These are phyloP conservation scores for Botia almorhae DNA, from an alignment of 2,797 vertebrate genomes.

Conservation along the genomic window DNA sequence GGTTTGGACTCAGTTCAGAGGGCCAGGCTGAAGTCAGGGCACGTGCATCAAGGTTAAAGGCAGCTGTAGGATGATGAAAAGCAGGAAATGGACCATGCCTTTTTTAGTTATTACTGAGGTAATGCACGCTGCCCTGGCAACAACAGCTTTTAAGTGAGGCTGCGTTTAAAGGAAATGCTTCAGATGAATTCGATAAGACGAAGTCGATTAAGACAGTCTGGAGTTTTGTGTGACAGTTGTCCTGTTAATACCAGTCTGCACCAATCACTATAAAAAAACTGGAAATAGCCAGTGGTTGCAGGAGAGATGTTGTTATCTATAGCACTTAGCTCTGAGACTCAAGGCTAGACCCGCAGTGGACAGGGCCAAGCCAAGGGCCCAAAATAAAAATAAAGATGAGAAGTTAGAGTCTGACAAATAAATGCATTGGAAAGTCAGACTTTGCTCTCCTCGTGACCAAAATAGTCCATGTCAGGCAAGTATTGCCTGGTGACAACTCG, in stretches of 20 bases:
- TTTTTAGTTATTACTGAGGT: constrained; percentile 53
- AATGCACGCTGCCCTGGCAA: constrained; percentile 51
- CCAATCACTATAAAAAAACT: neutral
- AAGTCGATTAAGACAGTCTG: neutral
- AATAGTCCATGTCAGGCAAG: constrained; percentile 28
- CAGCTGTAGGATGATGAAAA: constrained; percentile 54
- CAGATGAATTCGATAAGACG: constrained; percentile 4
- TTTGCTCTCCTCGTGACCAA: constrained; percentile 10
- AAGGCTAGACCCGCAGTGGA: constrained; percentile 20
- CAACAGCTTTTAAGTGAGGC: constrained; percentile 44
- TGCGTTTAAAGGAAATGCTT: constrained; percentile 21
- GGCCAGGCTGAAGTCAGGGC: constrained; percentile 39
- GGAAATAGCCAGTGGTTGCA: neutral
- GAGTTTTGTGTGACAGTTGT: neutral
- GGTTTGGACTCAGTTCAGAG: constrained; percentile 48
- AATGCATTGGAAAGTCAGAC: neutral
- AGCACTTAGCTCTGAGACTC: constrained; percentile 30
- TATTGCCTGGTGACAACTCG: constrained; percentile 17
- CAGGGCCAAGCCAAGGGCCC: neutral
- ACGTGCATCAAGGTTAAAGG: constrained; percentile 54
- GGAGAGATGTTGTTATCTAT: constrained; percentile 9
- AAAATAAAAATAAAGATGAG: constrained; percentile 29
- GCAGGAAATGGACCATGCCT: constrained; percentile 54
- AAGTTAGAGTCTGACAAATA: neutral
- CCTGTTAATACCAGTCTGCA: neutral